These are phyloP conservation scores for Varecia variegata DNA, from an alignment of 2,797 vertebrate species.

Conservation along the genomic window DNA sequence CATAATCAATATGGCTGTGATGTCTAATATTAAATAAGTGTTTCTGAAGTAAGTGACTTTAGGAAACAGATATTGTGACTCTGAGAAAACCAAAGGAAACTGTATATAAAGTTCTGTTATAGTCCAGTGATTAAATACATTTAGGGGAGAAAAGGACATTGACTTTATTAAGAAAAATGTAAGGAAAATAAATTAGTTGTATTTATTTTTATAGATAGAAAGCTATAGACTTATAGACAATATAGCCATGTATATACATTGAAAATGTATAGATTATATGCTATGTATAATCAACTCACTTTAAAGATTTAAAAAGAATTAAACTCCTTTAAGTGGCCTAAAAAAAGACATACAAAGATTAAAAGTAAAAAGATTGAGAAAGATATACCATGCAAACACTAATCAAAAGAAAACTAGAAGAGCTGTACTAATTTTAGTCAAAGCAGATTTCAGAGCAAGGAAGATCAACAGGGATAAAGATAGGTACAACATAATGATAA, in stretches of 20 bases:
- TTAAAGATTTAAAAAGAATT: not conserved
- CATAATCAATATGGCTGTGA: not conserved
- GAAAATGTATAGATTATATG: not conserved
- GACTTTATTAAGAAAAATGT: not conserved
- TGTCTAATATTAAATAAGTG: not conserved
- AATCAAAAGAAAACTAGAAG: not conserved
- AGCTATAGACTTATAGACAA: not conserved
- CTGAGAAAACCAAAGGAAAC: not conserved
- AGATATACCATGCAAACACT: not conserved
- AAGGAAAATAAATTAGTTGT: not conserved
- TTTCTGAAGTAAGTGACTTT: not conserved
- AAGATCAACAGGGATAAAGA: not conserved
- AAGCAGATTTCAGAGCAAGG: conserved; percentile 1
- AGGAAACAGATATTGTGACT: not conserved
- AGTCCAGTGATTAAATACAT: not conserved
- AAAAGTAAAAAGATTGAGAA: not conserved
- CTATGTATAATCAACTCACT: not conserved
- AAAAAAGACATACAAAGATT: not conserved
- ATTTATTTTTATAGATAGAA: not conserved
- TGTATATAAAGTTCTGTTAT: not conserved
- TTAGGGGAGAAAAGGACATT: not conserved
- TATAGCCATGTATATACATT: not conserved
- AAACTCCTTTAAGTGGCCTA: not conserved
- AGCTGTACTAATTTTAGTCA: not conserved
- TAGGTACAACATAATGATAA: not conserved